Base-by-base conservation (phyloP, 2,113 vertebrate genomes). In the Dryoscopus gambensis region DNA sequence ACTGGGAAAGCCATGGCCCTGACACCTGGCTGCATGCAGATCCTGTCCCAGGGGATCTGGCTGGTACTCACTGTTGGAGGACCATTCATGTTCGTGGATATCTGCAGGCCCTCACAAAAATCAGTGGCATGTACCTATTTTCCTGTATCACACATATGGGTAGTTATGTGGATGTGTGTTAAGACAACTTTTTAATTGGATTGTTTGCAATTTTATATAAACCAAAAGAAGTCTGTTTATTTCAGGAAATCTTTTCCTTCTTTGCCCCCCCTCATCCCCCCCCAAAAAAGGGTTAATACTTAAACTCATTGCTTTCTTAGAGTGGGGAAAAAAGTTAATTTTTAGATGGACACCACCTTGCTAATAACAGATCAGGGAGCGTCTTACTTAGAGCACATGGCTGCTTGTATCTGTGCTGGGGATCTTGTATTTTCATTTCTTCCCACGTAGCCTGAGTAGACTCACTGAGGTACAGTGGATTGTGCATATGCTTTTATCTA, bases 51-150 rank as follows among this genome's bases (percentile, higher is more conserved):
- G 22, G 57, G 30, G 30, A 20, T 37, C 47, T 77, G 35, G 11
- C 63, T 23, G 28, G 19, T 22, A 3, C 31, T 46, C 50, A 3
- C 25, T 39, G 18, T 2, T 39, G 35, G 22, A 44, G 35, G 11
- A 9, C 20, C 30, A 1, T 35, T 65, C 11, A 0, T 10, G 27
- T 6, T 10, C 9, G 15, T 3, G 21, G 40, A 25, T 35, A 59
- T 13, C 65, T 42, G 30, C 6, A 7, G 25, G 23, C 19, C 4
- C 20, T 19, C 22, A 9, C 8, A 22, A 13, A 82, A 67, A 14
- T 5, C 31, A 20, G 5, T 11, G 7, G 3, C 21, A 8, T 0
- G 0, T 4, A 5, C 3, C 6, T 71, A 0, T 73, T 84, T 55
- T 22, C 40, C 77, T 86, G 7, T 28, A 23, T 27, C 37, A 60